Evolutionary conservation across 2,797 vertebrate species (phyloP), one percentile per base, ranked within the genome.

Genomic region (Echeneis naucrates): DNA sequence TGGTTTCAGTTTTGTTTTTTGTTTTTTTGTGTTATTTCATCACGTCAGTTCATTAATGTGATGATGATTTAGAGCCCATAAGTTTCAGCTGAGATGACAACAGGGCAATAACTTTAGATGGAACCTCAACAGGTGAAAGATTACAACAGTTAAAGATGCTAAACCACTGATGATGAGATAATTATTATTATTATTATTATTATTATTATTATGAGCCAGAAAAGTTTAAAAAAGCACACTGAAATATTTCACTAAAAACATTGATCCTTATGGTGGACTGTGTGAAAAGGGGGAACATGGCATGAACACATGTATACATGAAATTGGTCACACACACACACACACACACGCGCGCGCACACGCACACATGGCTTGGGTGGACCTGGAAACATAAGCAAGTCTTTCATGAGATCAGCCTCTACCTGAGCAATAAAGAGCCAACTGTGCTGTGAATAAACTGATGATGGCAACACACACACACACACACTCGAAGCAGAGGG

Each of bases 401-500:
- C 92, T 91, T 94, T 94, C 92, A 94, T 91, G 84, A 84, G 86
- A 87, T 89, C 86, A 80, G 83, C 86, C 86, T 88, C 78, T 88
- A 92, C 90, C 89, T 92, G 90, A 72, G 86, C 77, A 85, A 93
- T 92, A 93, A 93, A 92, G 93, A 90, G 75, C 81, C 87, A 91
- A 89, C 91, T 93, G 92, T 94, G 90, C 87, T 88, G 81, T 87
- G 89, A 91, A 92, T 90, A 89, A 88, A 92, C 91, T 85, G 84
- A 91, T 87, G 87, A 85, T 85, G 86, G 82, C 71, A 87, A 82
- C 69, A 77, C 63, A 69, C 61, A 68, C 63, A 66, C 60, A 72
- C 64, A 65, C 52, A 69, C 50, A 50, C 55, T 26, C 37, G 64
- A 63, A 68, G 76, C 59, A 73, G 35, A 75, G 54, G 62, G 53